A percentile compares a stretch with the other conserved stretches of the same genome.
Conservation (phyloP, 2,113 vertebrate genomes). For the Oostethus manadensis region DNA sequence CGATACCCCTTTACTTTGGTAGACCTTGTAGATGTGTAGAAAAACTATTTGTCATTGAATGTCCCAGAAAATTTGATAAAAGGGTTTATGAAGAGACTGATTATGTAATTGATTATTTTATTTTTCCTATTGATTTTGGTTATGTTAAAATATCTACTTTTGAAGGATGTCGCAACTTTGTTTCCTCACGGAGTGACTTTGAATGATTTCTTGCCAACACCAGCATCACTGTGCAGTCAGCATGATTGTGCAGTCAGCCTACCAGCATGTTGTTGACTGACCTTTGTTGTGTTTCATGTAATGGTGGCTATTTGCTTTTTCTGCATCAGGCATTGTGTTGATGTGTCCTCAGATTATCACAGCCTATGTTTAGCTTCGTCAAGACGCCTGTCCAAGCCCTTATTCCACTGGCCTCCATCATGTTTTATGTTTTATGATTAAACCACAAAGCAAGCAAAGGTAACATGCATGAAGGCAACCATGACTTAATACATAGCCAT, state of each 20-base stretch:
- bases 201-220: background rate
- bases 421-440: background rate
- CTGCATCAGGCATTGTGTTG: constrained; percentile 30
- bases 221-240: constrained; percentile 4
- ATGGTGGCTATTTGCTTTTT: constrained; percentile 12
- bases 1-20: too few species aligned
- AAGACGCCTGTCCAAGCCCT: constrained; percentile 30
- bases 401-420: constrained; percentile 9
- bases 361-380: constrained; percentile 38
- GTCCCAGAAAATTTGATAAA: too few species aligned
- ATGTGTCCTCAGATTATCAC: constrained; percentile 37
- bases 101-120: too few species aligned
- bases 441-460: background rate
- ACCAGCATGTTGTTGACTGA: constrained; percentile 15
- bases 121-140: background rate
- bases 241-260: constrained; percentile 12
- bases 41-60: too few species aligned
- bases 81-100: background rate
- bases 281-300: constrained; percentile 25
- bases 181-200: background rate
- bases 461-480: background rate
- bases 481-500: too few species aligned
- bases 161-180: constrained; percentile 18
- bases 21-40: too few species aligned
- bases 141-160: background rate